Evolutionary conservation across 2,113 vertebrate species (phyloP).

Genomic region (Sander vitreus): DNA sequence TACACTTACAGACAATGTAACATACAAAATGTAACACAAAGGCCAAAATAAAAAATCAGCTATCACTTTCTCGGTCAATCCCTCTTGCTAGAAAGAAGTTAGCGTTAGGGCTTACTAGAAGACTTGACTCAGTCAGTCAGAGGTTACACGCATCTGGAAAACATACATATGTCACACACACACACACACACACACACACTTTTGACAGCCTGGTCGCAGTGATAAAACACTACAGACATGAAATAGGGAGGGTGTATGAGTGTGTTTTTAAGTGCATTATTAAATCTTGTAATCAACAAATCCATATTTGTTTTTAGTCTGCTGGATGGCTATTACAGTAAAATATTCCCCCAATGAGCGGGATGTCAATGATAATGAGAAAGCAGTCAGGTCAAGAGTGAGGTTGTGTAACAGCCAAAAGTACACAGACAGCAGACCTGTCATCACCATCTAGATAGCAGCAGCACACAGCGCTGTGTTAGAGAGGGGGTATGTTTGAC

Average conservation of each 20-base stretch:
- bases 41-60: not conserved
- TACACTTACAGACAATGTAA: not conserved
- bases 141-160: constrained; percentile 71
- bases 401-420: constrained; percentile 59
- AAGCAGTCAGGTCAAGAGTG: constrained; percentile 12
- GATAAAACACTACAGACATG: too few relatives aligned
- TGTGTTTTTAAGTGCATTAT: not conserved
- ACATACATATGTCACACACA: not conserved
- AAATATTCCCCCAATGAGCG: constrained; percentile 28
- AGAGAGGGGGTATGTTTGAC: constrained; percentile 32
- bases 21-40: not conserved
- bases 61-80: not conserved
- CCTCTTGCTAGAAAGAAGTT: not conserved
- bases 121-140: constrained; percentile 32
- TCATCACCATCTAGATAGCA: constrained; percentile 43
- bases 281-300: constrained; percentile 24
- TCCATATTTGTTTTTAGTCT: constrained; percentile 1
- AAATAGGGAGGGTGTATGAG: not conserved
- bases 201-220: too few relatives aligned
- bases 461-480: constrained; percentile 11
- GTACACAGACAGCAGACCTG: constrained; percentile 50
- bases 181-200: constrained; percentile 21
- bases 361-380: constrained; percentile 27
- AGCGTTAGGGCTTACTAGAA: constrained; percentile 44
- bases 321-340: not conserved